Evolutionary conservation across 2,797 vertebrate species (phyloP), one percentile per base, ranked within the genome.

Genomic region (Hafferia zeledoni): DNA sequence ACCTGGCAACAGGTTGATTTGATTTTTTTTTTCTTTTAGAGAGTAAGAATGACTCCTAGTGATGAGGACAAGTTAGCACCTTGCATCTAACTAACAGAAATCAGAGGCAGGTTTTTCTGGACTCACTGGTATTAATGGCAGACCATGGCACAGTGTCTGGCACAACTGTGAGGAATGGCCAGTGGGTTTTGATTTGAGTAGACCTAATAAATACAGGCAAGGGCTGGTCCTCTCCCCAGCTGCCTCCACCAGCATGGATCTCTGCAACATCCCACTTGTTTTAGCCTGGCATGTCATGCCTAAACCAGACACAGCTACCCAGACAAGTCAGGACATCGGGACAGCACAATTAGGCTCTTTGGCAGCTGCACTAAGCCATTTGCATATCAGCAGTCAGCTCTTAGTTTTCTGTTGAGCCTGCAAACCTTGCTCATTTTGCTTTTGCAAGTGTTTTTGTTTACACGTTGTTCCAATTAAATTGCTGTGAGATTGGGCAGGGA

Each of bases 381-480:
- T 94, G 74, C 71, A 59, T 94, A 74, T 59, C 82, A 83, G 63
- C 67, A 83, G 57, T 83, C 79, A 83, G 86, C 70, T 60, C 24
- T 75, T 59, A 9, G n/a, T 52, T 94, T 94, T 90, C 77, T 90
- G 90, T 93, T 94, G 72, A 93, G 84, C 49, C 56, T 84, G 79
- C 89, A 93, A 91, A 89, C 75, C 46, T 94, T 86, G 33, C 75
- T 87, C 70, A 53, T 83, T 91, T 83, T 70, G 53, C 57, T 91
- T 86, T 85, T 86, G 56, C 39, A 80, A 90, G 81, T 90, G 83
- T 84, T 93, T 95, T 83, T 93, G 70, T 93, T 96, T 88, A 72
- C 23, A 28, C 41, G 88, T 91, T 83, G 74, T 78, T 91, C 80
- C 85, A 92, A 55, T 89, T 90, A 91, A 90, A 59, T 44, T 41